Conservation (phyloP, 92 coral and sea anemone species). For the Micromussa lordhowensis region DNA sequence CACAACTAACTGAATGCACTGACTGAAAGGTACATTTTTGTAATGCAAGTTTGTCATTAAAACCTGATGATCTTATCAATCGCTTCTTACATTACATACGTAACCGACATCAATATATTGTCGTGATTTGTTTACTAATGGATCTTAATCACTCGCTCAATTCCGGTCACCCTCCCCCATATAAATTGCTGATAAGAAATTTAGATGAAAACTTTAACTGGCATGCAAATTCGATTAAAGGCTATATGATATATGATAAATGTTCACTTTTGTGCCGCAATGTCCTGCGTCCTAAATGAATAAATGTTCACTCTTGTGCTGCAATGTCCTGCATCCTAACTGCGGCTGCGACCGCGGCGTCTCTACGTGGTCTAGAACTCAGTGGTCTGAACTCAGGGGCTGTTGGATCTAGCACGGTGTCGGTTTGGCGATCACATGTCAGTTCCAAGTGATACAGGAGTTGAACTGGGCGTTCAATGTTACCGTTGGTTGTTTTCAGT, state of each 20-base stretch:
- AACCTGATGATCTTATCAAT: no score
- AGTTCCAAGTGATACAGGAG: not conserved
- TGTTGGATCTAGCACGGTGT: not conserved
- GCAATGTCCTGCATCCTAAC: not conserved
- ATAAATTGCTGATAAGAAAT: not conserved
- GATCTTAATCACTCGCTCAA: no score
- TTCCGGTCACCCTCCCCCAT: not conserved
- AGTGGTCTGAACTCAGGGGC: not conserved
- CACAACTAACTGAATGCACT: no score
- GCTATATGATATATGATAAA: not conserved
- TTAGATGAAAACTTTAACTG: not conserved
- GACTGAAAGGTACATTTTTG: no score
- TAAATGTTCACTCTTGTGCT: not conserved
- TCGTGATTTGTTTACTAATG: no score
- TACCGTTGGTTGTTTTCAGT: not conserved
- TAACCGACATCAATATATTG: no score
- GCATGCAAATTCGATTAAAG: not conserved
- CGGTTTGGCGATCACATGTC: not conserved
- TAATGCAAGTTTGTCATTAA: no score
- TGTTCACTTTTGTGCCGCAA: not conserved
- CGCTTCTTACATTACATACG: no score
- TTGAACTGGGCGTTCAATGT: not conserved
- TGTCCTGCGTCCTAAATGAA: not conserved
- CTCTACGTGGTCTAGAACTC: not conserved
- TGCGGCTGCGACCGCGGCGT: slow-evolving; percentile 1